Base-by-base conservation (phyloP, 2,113 vertebrate genomes). In the Noturus placidus region DNA sequence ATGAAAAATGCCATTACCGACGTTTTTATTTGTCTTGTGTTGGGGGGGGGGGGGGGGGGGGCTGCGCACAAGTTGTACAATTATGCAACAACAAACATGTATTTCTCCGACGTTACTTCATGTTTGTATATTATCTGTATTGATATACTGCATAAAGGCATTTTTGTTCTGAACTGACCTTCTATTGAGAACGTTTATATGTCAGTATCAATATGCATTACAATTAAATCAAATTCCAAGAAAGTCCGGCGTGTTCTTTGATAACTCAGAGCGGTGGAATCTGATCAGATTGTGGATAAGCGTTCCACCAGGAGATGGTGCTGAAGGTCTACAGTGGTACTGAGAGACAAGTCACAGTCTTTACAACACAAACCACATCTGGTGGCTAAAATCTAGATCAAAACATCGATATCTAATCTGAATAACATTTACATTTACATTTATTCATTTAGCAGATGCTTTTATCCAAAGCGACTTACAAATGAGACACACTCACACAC, bases 61-160 rank as follows among this genome's bases (percentile, higher is more conserved):
- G 52, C 20, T 59, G n/a, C 72, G 87, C 86, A 89, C 89, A 89
- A 87, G 50, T 52, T 90, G 87, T 87, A 84, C 46, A 72, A 90
- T 84, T 83, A 88, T 88, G 82, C 30, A 87, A 84, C 56, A 63
- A 50, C 38, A n/a, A 19, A 46, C 54, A 20, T 72, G 85, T 72
- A 86, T 17, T 90, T 88, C 85, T 86, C 72, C 38, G 46, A n/a
- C 77, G 65, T 85, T 57, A 61, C 82, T 87, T 81, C 56, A 87
- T 88, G 56, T 88, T 86, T 90, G 74, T 90, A 87, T 78, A 65
- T 80, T 27, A 88, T 84, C 81, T 57, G 56, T 81, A 84, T 67
- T 80, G 81, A 46, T 84, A 30, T 74, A 84, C 84, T 88, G 63
- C 87, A 88, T 77, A 88, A 80, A 54, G 56, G 74, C 83, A 50